These are phyloP conservation scores for Microcaecilia unicolor DNA, from an alignment of 2,797 vertebrate species.

Conservation along the genomic window DNA sequence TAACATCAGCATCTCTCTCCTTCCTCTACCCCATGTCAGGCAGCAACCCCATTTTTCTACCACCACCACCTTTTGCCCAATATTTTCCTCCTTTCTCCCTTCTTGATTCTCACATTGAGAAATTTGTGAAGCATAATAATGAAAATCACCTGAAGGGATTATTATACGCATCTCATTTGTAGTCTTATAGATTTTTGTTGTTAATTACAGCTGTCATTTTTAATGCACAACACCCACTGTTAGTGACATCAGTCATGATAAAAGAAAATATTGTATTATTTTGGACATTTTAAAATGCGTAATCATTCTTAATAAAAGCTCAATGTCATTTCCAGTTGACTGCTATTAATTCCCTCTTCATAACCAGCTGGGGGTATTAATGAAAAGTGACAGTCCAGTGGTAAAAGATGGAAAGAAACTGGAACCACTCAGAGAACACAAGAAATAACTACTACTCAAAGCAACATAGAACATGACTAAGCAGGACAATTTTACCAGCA, in stretches of 20 bases:
- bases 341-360: slow-evolving; percentile 5
- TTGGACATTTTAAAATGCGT: slow-evolving; percentile 15
- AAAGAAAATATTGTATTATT: slow-evolving; percentile 4
- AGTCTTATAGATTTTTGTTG: slow-evolving; percentile 9
- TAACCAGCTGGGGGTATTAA: neutral
- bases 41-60: too few relatives aligned
- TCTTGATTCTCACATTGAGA: slow-evolving; percentile 3
- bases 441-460: too few relatives aligned
- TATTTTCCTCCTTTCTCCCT: too few relatives aligned
- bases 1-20: too few relatives aligned
- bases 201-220: slow-evolving; percentile 23
- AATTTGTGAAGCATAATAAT: slow-evolving; percentile 5
- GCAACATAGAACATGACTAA: too few relatives aligned
- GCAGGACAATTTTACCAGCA: too few relatives aligned
- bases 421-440: too few relatives aligned
- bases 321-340: slow-evolving; percentile 22
- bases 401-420: too few relatives aligned
- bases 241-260: slow-evolving; percentile 7
- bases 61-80: too few relatives aligned
- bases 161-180: slow-evolving; percentile 10
- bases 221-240: neutral
- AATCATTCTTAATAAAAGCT: slow-evolving; percentile 16
- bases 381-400: neutral
- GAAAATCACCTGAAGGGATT: slow-evolving; percentile 6
- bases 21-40: too few relatives aligned